Conservation (phyloP, 37 sponge, comb jelly and placozoan species). For the Beroe ovata region DNA sequence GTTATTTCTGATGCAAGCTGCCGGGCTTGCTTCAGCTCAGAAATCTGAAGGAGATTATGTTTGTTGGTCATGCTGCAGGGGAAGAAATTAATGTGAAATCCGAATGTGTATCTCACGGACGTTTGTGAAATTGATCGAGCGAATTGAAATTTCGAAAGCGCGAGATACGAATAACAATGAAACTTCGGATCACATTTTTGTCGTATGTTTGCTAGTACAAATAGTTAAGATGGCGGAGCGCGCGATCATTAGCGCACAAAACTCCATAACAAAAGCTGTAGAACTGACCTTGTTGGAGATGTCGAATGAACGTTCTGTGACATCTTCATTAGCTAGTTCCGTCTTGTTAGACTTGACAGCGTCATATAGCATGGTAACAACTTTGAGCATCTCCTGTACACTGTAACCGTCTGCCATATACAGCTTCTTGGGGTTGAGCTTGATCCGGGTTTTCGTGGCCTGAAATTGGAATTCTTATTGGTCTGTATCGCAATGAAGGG, state of each 20-base stretch:
- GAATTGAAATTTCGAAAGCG: slow-evolving; percentile 4
- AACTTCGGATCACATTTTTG: slow-evolving; percentile 4
- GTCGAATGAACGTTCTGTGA: slow-evolving; percentile 63
- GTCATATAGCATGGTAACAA: slow-evolving; percentile 82
- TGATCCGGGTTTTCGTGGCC: slow-evolving; percentile 90
- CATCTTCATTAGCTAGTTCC: slow-evolving; percentile 49
- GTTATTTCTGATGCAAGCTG: slow-evolving; percentile 95
- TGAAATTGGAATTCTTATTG: no score
- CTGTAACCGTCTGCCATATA: slow-evolving; percentile 97
- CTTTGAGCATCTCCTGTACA: slow-evolving; percentile 95
- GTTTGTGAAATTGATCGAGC: no score
- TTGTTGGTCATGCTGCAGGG: no score
- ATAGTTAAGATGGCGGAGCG: slow-evolving; percentile 33
- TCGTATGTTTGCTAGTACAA: slow-evolving; percentile 33
- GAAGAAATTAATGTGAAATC: no score
- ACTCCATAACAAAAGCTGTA: no score
- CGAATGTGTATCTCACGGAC: no score
- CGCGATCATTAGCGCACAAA: no score
- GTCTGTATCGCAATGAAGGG: no score
- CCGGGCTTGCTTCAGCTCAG: slow-evolving; percentile 86
- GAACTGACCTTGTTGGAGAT: slow-evolving; percentile 63
- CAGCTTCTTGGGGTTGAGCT: slow-evolving; percentile 92
- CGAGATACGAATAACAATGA: slow-evolving; percentile 21
- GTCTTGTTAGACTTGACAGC: slow-evolving; percentile 78
- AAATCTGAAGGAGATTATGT: no score